phyloP scores from a whole-genome alignment of 2,113 vertebrate genomes.

The Tenrec ecaudatus region DNA sequence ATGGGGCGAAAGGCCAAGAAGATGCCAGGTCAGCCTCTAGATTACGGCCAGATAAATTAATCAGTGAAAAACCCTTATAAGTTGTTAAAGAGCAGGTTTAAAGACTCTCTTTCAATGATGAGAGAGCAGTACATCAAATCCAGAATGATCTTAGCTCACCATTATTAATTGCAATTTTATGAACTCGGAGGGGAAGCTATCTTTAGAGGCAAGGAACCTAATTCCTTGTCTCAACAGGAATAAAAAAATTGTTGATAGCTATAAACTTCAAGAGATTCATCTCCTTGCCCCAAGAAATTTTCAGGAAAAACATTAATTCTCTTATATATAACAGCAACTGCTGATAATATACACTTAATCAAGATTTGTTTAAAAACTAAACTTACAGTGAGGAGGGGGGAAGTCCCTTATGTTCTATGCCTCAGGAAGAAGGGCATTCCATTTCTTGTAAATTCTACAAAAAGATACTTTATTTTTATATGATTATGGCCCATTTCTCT shows the following conservation, averaged over 20 bases:
- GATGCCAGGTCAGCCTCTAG: conserved; percentile 87
- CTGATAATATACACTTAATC: conserved; percentile 62
- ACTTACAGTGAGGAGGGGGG: conserved; percentile 28
- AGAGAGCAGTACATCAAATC: conserved; percentile 86
- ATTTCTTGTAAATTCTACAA: conserved; percentile 72
- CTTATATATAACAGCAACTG: conserved; percentile 44
- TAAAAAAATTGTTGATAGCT: conserved; percentile 40
- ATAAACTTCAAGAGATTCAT: conserved; percentile 43
- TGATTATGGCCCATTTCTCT: conserved; percentile 80
- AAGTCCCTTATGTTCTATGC: conserved; percentile 42
- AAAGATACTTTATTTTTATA: conserved; percentile 78
- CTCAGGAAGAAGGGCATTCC: conserved; percentile 69
- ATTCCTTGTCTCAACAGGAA: conserved; percentile 29
- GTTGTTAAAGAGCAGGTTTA: conserved; percentile 88
- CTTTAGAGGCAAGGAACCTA: conserved; percentile 36
- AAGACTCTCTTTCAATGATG: conserved; percentile 84
- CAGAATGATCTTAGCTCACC: conserved; percentile 83
- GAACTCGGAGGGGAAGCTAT: conserved; percentile 79
- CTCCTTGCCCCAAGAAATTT: conserved; percentile 35
- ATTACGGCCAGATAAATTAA: conserved; percentile 86
- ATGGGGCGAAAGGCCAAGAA: conserved; percentile 82
- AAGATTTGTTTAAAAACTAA: conserved; percentile 46
- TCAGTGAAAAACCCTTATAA: conserved; percentile 82
- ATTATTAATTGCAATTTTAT: conserved; percentile 87
- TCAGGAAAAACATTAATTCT: conserved; percentile 14